phyloP scores from a whole-genome alignment of 2,888 invertebrate species.

The Ornithoptera alexandrae region DNA sequence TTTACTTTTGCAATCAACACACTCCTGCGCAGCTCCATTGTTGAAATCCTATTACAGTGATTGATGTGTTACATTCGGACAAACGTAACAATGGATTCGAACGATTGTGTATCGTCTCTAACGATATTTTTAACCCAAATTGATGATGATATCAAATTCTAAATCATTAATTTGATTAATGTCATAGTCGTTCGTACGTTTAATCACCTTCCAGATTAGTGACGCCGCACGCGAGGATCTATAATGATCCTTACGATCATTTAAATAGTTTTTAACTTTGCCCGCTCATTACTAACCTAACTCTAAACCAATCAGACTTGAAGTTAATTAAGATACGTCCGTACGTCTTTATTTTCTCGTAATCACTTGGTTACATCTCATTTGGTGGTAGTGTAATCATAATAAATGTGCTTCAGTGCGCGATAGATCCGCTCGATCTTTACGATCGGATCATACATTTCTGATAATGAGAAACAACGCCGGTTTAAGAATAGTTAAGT shows the following conservation, averaged over 20 bases:
- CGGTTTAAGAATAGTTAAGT: too few species aligned
- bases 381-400: slow-evolving; percentile 25
- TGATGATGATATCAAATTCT: slow-evolving; percentile 64
- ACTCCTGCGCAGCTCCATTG: background rate
- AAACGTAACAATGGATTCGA: slow-evolving; percentile 31
- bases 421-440: slow-evolving; percentile 2
- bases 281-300: slow-evolving; percentile 1
- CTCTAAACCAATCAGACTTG: slow-evolving; percentile 28
- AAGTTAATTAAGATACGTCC: slow-evolving; percentile 37
- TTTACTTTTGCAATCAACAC: slow-evolving; percentile 18
- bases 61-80: slow-evolving; percentile 26
- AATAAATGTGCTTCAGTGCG: slow-evolving; percentile 23
- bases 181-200: slow-evolving; percentile 54
- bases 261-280: slow-evolving; percentile 30
- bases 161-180: slow-evolving; percentile 64
- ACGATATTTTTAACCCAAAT: slow-evolving; percentile 68
- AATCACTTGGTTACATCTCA: slow-evolving; percentile 27
- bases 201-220: slow-evolving; percentile 35
- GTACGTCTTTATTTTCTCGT: slow-evolving; percentile 34
- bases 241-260: slow-evolving; percentile 39
- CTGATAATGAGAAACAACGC: background rate
- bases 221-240: slow-evolving; percentile 46
- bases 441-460: slow-evolving; percentile 6
- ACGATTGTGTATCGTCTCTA: slow-evolving; percentile 41
- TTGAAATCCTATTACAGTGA: slow-evolving; percentile 28